A percentile compares a stretch with the other conserved stretches of the same genome.
Conservation (phyloP, 2,113 vertebrate species). For the Pygoscelis antarcticus region DNA sequence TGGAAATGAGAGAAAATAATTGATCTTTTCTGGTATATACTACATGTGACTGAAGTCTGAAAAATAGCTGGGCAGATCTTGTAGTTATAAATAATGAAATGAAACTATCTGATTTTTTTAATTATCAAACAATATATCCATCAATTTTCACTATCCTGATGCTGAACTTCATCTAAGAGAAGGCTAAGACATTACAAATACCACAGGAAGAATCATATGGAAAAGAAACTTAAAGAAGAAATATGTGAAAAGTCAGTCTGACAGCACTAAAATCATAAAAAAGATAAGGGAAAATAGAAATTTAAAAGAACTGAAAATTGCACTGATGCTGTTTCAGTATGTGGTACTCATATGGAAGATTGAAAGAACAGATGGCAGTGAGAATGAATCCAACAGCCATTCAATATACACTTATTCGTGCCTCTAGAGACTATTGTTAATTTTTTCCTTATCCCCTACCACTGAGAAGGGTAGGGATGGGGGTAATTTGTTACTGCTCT, state of each 20-base stretch:
- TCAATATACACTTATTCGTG: not conserved
- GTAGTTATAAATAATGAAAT: conserved; percentile 4
- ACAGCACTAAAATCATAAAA: not conserved
- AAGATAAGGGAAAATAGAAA: not conserved
- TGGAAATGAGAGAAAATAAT: conserved; percentile 10
- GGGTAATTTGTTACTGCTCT: not conserved
- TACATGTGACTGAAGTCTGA: not conserved
- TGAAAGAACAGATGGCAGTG: conserved; percentile 17
- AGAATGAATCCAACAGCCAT: not conserved
- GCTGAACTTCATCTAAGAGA: not conserved
- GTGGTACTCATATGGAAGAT: not conserved
- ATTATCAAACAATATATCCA: conserved; percentile 9
- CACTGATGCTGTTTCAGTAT: not conserved
- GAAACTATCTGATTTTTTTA: not conserved
- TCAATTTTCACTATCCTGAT: not conserved
- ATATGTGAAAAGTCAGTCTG: not conserved
- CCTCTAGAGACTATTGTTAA: not conserved
- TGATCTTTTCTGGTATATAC: not conserved
- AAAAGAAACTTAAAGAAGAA: conserved; percentile 2
- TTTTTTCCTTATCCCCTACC: not conserved
- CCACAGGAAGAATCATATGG: not conserved
- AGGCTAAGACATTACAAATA: not conserved
- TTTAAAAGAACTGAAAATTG: not conserved
- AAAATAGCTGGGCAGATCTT: not conserved
- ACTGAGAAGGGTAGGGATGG: not conserved